Conservation (phyloP, 2,797 vertebrate species). For the Enteromius unitaeniatus region DNA sequence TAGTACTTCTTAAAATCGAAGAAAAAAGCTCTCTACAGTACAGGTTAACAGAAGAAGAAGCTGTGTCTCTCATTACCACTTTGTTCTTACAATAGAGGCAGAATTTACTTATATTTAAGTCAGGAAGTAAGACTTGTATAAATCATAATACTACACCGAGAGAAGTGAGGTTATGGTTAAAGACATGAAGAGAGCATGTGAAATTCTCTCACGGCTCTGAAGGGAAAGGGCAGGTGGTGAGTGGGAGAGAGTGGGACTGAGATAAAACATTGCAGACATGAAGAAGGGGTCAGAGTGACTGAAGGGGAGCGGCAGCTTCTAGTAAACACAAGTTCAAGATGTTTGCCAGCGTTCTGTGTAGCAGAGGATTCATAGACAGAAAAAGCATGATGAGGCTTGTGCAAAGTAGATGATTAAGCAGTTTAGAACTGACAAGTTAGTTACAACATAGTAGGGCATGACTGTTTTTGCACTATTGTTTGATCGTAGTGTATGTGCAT, state of each 20-base stretch:
- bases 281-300: slow-evolving; percentile 23
- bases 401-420: no score
- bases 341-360: neutral
- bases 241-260: slow-evolving; percentile 26
- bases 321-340: slow-evolving; percentile 43
- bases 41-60: no score
- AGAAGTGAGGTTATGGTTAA: slow-evolving; percentile 2
- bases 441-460: neutral
- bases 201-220: slow-evolving; percentile 7
- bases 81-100: neutral
- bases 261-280: slow-evolving; percentile 38
- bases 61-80: neutral
- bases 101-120: neutral
- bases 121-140: neutral
- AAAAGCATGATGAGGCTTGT: neutral
- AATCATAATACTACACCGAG: neutral
- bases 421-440: slow-evolving; percentile 12
- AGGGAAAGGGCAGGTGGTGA: slow-evolving; percentile 35
- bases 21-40: no score
- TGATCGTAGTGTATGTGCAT: neutral
- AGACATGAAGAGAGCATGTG: neutral
- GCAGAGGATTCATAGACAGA: neutral
- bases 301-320: neutral
- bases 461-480: neutral
- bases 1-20: neutral